Percentiles rank a stretch among this genome's conserved stretches.
Evolutionary conservation across 2,797 vertebrate species (phyloP).

Genomic region (Bradypodion pumilum): DNA sequence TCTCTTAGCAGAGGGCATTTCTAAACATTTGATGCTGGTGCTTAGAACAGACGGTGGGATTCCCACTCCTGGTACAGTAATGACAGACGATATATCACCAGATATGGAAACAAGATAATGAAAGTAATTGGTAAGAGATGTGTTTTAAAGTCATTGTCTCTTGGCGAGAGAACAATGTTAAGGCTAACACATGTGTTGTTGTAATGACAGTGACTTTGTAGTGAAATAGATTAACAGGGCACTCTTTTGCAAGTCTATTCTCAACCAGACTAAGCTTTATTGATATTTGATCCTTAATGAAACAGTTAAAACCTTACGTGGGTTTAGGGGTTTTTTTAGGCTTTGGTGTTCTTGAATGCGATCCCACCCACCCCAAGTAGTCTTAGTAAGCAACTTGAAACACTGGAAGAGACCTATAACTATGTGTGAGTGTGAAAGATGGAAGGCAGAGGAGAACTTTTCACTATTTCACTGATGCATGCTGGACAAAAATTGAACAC

Average conservation of each 20-base stretch:
- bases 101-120: not conserved
- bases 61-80: not conserved
- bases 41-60: too few relatives aligned
- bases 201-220: not conserved
- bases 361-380: too few relatives aligned
- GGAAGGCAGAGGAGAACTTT: not conserved
- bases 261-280: not conserved
- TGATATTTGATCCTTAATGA: not conserved
- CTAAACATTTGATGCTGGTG: not conserved
- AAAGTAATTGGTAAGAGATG: not conserved
- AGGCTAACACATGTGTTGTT: too few relatives aligned
- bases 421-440: not conserved
- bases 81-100: not conserved
- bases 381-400: not conserved
- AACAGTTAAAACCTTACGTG: not conserved
- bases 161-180: not conserved
- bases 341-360: not conserved
- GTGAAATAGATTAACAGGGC: not conserved
- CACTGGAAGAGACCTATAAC: not conserved
- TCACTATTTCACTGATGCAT: too few relatives aligned
- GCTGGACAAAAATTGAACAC: not conserved
- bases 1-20: not conserved
- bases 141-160: too few relatives aligned
- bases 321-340: not conserved
- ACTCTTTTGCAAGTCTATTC: not conserved